Base-by-base conservation (phyloP, 2,113 vertebrate genomes). In the Vulpes vulpes region DNA sequence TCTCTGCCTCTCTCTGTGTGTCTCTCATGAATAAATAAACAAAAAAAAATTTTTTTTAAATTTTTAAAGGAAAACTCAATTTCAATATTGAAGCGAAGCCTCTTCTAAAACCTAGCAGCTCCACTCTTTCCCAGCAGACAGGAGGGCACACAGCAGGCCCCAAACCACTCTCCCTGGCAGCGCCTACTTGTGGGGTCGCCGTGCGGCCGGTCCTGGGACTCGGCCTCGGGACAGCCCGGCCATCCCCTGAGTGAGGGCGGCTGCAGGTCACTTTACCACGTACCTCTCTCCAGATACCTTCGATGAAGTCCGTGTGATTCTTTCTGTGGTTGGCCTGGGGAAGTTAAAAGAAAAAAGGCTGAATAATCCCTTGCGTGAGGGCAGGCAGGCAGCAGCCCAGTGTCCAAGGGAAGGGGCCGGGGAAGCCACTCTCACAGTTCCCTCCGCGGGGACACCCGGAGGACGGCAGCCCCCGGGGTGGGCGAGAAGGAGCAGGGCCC, bases 201-300 rank as follows among this genome's bases (percentile, higher is more conserved):
- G 79, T 59, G 3, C 0, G 2, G 43, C 81, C 38, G 62, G 23
- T 16, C 8, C 60, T 7, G 59, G 38, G 51, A 49, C 73, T 60
- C 10, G 35, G 65, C 4, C 1, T 23, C 2, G 1, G 53, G 60
- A 16, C 12, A 25, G 3, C 11, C 4, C 69, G 16, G 0, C 2
- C 7, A 2, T 1, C 1, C 90, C 51, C 32, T 4, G 15, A 4
- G 2, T 3, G 78, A 17, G 7, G 22, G n/a, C 0, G 1, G 85
- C 32, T 12, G 7, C 51, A 0, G 3, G 73, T 12, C 0, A 0
- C 2, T 11, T 25, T 0, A 0, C 4, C 11, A 62, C 97, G 0
- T 62, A 96, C 96, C 96, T 97, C 94, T 93, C 96, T 97, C 91
- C 97, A 96, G 96, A 95, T 15, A 0, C 94, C 71, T 30, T 95